Conservation (phyloP, 2,797 vertebrate species). For the Gastrophryne carolinensis region DNA sequence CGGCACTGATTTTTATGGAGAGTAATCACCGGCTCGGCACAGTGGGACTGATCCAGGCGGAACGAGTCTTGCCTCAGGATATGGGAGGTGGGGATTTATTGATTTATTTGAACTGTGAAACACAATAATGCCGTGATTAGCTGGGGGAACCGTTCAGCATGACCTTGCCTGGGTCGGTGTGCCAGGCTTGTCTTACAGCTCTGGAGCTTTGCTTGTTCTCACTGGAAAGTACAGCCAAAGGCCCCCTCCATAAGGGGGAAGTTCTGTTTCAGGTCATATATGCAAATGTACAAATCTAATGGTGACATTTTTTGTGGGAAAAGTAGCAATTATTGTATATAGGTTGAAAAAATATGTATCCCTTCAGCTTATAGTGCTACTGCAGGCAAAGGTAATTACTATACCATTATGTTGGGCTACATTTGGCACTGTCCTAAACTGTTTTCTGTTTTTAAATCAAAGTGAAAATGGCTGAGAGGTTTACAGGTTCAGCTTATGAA, state of each 20-base stretch:
- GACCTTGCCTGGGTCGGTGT: conserved; percentile 54
- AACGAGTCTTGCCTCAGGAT: conserved; percentile 15
- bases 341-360: too few species aligned
- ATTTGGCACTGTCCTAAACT: too few species aligned
- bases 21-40: conserved; percentile 7
- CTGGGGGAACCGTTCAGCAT: conserved; percentile 50
- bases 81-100: not conserved
- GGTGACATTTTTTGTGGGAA: too few species aligned
- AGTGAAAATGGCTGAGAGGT: too few species aligned
- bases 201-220: not conserved
- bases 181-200: not conserved
- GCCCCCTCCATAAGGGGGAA: not conserved
- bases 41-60: not conserved
- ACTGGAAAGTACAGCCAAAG: not conserved
- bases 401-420: too few species aligned
- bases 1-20: conserved; percentile 6
- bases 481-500: too few species aligned
- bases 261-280: not conserved
- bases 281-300: not conserved
- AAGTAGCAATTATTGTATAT: too few species aligned
- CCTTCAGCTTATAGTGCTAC: too few species aligned
- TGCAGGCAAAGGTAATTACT: too few species aligned
- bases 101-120: conserved; percentile 14
- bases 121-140: conserved; percentile 16
- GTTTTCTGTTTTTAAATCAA: too few species aligned